Percentiles rank a stretch among this genome's conserved stretches.
Conservation (phyloP, 2,888 invertebrate species). For the Troides aeacus region DNA sequence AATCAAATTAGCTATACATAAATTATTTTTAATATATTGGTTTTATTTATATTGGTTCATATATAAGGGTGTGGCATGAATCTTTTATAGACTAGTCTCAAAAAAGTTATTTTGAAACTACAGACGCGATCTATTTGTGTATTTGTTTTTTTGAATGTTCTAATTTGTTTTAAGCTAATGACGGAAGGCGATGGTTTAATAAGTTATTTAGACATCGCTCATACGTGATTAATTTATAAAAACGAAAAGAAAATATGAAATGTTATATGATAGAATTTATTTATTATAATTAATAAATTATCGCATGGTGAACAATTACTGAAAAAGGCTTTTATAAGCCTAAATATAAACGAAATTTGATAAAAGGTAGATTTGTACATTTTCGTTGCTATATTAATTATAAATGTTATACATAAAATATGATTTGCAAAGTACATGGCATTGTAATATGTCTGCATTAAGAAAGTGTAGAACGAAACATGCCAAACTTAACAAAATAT, state of each 20-base stretch:
- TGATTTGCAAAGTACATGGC: no score
- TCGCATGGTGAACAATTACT: no score
- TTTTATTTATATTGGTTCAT: neutral
- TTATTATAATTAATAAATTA: neutral
- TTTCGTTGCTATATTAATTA: no score
- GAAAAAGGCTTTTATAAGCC: no score
- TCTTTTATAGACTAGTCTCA: neutral
- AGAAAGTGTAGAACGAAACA: no score
- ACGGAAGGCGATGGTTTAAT: neutral
- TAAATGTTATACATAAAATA: no score
- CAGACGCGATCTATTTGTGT: conserved; percentile 12
- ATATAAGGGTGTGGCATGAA: neutral
- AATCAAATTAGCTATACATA: no score
- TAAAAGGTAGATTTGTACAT: no score
- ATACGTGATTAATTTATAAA: neutral
- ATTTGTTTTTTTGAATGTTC: conserved; percentile 13
- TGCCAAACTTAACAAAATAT: no score
- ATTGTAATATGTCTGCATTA: no score
- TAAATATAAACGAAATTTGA: no score
- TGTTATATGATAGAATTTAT: neutral
- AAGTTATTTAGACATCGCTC: neutral
- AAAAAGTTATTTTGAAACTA: conserved; percentile 7
- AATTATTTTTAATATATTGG: no score
- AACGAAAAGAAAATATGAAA: neutral
- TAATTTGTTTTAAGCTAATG: conserved; percentile 6